A percentile compares a stretch with the other conserved stretches of the same genome.
These are phyloP conservation scores for Vanacampus margaritifer DNA, from an alignment of 2,113 vertebrate genomes.

Conservation along the genomic window DNA sequence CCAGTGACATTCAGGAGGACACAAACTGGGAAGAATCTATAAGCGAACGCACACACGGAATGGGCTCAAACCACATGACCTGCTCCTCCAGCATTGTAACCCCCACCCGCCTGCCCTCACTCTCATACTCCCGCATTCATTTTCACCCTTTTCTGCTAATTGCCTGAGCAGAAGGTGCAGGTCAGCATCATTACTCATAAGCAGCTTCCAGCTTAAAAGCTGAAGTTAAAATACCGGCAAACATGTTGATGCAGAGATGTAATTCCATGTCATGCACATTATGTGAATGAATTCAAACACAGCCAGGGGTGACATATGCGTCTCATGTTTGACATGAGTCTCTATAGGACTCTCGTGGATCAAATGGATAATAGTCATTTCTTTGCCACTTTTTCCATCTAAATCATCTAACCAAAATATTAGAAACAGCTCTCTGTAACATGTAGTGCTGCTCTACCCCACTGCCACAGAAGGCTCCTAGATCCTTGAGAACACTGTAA, in stretches of 20 bases:
- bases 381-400: no score
- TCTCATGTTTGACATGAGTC: conserved; percentile 19
- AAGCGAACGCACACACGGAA: neutral
- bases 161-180: conserved; percentile 46
- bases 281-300: conserved; percentile 57
- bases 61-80: neutral
- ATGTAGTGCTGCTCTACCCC: no score
- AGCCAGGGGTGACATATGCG: conserved; percentile 46
- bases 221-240: conserved; percentile 41
- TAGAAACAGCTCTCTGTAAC: no score
- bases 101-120: neutral
- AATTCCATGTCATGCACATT: conserved; percentile 60
- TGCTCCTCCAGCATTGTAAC: conserved; percentile 2
- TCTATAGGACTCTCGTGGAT: conserved; percentile 24
- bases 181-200: conserved; percentile 60
- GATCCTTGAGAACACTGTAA: no score
- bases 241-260: conserved; percentile 60
- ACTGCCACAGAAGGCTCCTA: no score
- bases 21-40: neutral
- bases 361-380: neutral
- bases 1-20: conserved; percentile 49
- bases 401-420: no score
- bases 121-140: conserved; percentile 24
- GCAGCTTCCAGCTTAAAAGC: conserved; percentile 27
- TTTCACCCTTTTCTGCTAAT: conserved; percentile 42